Conservation (phyloP, 2,797 vertebrate genomes). For the Anniella stebbinsi region DNA sequence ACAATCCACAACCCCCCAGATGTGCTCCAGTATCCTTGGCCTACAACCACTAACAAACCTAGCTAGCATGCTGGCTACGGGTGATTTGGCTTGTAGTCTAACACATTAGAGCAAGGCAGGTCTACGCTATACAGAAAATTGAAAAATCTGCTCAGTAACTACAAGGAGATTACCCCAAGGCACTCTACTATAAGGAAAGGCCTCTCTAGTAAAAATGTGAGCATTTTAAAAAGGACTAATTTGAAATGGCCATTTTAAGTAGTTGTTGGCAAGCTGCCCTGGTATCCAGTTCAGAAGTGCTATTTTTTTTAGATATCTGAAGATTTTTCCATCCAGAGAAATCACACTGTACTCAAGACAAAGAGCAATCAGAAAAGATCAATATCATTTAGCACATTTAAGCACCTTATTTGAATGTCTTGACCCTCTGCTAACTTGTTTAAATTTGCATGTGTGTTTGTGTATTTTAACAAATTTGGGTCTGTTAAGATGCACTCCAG, state of each 20-base stretch:
- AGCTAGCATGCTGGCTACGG: too few relatives aligned
- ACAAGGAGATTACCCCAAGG: background rate
- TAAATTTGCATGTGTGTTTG: background rate
- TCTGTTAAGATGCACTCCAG: slow-evolving; percentile 27
- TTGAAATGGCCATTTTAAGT: background rate
- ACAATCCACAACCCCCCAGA: too few relatives aligned
- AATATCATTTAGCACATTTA: slow-evolving; percentile 9
- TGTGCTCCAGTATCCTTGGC: too few relatives aligned
- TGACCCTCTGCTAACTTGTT: background rate
- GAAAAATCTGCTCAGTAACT: background rate
- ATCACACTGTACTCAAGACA: background rate
- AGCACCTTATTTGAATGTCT: background rate
- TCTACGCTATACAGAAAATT: background rate
- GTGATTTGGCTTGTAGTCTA: too few relatives aligned
- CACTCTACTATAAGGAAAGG: background rate
- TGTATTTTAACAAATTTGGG: background rate
- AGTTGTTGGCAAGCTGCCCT: slow-evolving; percentile 3
- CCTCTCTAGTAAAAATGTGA: background rate
- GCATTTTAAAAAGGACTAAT: background rate
- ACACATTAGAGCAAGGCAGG: too few relatives aligned
- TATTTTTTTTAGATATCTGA: background rate
- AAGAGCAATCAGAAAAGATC: background rate
- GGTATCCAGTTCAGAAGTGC: background rate
- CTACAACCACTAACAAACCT: too few relatives aligned
- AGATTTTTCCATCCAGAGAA: slow-evolving; percentile 5